Evolutionary conservation across 1,140 invertebrate genomes (phyloP).

Genomic region (Drosophila rufa): DNA sequence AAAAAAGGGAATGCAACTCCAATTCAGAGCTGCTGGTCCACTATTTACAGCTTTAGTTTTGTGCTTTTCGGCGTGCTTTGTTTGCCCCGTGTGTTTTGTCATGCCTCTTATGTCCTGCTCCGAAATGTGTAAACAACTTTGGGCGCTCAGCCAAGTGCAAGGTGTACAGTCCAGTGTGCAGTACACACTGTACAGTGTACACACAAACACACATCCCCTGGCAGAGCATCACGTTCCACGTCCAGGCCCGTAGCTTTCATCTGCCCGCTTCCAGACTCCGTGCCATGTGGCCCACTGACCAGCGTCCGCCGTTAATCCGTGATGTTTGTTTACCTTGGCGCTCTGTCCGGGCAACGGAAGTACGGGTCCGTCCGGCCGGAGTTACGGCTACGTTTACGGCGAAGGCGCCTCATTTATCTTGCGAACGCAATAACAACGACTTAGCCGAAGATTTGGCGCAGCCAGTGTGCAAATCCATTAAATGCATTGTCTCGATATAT

Average conservation of each 20-base stretch:
- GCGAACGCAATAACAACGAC: constrained; percentile 81
- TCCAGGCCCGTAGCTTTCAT: constrained; percentile 19
- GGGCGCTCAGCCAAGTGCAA: constrained; percentile 76
- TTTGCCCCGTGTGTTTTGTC: constrained; percentile 80
- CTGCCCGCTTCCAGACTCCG: constrained; percentile 13
- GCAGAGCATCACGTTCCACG: constrained; percentile 48
- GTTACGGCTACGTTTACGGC: constrained; percentile 14
- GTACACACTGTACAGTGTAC: constrained; percentile 19
- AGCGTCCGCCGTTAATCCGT: constrained; percentile 79
- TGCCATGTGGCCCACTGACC: constrained; percentile 61
- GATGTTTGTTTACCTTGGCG: constrained; percentile 82
- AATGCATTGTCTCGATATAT: constrained; percentile 55
- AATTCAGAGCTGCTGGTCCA: constrained; percentile 59
- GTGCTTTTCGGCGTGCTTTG: constrained; percentile 63
- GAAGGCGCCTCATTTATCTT: constrained; percentile 76
- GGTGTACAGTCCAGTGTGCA: constrained; percentile 57
- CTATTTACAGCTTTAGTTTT: constrained; percentile 82
- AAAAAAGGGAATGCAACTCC: constrained; percentile 11
- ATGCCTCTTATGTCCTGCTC: constrained; percentile 77
- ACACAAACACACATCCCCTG: background rate
- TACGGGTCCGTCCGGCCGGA: constrained; percentile 3
- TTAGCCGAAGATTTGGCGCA: constrained; percentile 71
- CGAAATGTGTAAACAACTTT: constrained; percentile 82
- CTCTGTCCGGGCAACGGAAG: constrained; percentile 34
- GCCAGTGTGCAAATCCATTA: constrained; percentile 77